phyloP scores from a whole-genome alignment of 2,113 vertebrate species.

The Nesoenas mayeri region DNA sequence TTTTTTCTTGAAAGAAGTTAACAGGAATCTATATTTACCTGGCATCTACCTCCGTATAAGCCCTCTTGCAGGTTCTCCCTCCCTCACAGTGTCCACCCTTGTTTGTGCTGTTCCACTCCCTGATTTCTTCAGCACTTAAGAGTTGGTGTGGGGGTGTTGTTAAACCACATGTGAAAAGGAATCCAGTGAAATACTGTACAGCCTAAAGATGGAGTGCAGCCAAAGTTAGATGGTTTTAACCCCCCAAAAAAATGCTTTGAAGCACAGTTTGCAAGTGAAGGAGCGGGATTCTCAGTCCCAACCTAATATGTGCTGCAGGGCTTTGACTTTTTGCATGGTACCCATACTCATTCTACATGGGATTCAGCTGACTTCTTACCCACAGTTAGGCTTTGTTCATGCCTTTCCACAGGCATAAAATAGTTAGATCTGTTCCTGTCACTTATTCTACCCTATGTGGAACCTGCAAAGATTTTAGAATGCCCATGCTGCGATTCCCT shows the following conservation, averaged over 20 bases:
- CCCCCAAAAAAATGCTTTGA: not conserved
- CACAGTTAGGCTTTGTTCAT: not conserved
- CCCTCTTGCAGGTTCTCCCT: not conserved
- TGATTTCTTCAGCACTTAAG: not conserved
- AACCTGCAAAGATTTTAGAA: not conserved
- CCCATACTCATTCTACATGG: not conserved
- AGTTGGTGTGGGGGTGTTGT: not conserved
- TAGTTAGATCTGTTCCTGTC: not conserved
- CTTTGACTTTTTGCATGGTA: not conserved
- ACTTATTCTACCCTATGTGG: not conserved
- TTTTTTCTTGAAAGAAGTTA: not conserved
- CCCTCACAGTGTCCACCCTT: not conserved
- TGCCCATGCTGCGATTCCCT: not conserved
- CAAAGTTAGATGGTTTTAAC: not conserved
- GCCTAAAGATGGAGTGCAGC: not conserved
- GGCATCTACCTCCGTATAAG: not conserved
- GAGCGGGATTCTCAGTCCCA: not conserved
- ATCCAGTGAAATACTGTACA: not conserved
- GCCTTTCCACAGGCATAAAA: not conserved
- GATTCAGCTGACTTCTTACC: not conserved
- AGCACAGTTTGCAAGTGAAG: not conserved
- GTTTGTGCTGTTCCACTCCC: not conserved
- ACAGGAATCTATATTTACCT: not conserved
- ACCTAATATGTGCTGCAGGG: not conserved
- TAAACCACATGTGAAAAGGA: slow-evolving; percentile 15